These are phyloP conservation scores for Drosophila parthenogenetica DNA, from an alignment of 2,888 invertebrate genomes.

Conservation along the genomic window DNA sequence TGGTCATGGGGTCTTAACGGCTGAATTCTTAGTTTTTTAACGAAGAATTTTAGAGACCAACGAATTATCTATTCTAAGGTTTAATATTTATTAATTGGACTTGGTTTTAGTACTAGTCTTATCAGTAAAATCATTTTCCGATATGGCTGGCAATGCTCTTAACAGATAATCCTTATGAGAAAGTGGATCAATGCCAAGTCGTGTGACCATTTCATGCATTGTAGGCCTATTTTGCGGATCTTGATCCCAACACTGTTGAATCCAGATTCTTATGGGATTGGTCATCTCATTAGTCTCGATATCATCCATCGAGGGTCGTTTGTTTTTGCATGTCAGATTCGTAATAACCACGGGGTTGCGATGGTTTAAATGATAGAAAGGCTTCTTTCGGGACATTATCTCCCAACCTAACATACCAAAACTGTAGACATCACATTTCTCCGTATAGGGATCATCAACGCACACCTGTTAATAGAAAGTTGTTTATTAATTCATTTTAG, in stretches of 20 bases:
- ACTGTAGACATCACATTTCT: conserved; percentile 50
- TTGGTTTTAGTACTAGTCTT: neutral
- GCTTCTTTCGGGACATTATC: conserved; percentile 24
- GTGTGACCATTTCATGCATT: neutral
- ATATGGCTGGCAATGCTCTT: neutral
- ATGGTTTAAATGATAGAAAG: neutral
- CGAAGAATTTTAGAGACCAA: too few species aligned
- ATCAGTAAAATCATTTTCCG: neutral
- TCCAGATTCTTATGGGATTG: neutral
- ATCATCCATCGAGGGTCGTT: conserved; percentile 14
- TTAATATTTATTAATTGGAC: too few species aligned
- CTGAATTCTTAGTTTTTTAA: too few species aligned
- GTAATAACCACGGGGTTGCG: fast-evolving
- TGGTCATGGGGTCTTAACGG: too few species aligned
- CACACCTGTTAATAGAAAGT: conserved; percentile 22
- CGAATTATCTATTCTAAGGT: too few species aligned
- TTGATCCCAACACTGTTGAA: conserved; percentile 41
- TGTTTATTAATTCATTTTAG: too few species aligned
- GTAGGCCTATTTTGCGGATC: conserved; percentile 22
- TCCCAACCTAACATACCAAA: conserved; percentile 55
- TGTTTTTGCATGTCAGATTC: neutral
- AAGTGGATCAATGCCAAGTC: neutral
- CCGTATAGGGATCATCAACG: fast-evolving
- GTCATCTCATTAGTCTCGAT: neutral
- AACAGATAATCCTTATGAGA: neutral